Evolutionary conservation across 2,797 vertebrate genomes (phyloP), one percentile per base, ranked within the genome.

Genomic region (Danio albolineatus): DNA sequence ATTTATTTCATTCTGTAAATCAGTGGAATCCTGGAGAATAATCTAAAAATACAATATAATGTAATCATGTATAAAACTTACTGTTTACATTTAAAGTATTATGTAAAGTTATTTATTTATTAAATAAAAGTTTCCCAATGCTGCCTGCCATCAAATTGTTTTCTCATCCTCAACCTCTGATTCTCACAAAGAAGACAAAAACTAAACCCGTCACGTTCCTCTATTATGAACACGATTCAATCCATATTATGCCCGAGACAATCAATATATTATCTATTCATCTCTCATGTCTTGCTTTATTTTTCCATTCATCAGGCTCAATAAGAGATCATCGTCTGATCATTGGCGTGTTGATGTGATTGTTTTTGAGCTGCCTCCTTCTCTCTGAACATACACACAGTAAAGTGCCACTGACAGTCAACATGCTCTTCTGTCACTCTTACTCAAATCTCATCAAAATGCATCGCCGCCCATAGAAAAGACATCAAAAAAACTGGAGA

Each of bases 401-500:
- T 66, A 60, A 78, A 66, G 59, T 64, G 56, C 6, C 38, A 7
- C 13, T 76, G 72, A 76, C 79, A 75, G 66, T 41, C 56, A 71
- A 53, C 79, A 70, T 81, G 79, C 66, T 78, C 59, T 77, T 57
- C 67, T 73, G 75, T 78, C 67, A 78, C 51, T 59, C 51, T 17
- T 2, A 74, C 17, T 77, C 57, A 65, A 41, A 78, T 73, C 57
- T 48, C 57, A 53, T 36, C 28, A 66, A 73, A 48, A 56, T 64
- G 48, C 77, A 72, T 79, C 10, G 16, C 10, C 3, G 16, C 49
- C 46, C 17, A 10, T 62, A 71, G 57, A 62, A 72, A 10, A 71
- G 64, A 62, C 36, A 79, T 70, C 44, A 61, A 78, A 69, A n/a
- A 78, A 28, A 28, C 51, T 38, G 64, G 16, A 66, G 61, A 76